Evolutionary conservation across 2,113 vertebrate genomes (phyloP).

Genomic region (Neogobius melanostomus): DNA sequence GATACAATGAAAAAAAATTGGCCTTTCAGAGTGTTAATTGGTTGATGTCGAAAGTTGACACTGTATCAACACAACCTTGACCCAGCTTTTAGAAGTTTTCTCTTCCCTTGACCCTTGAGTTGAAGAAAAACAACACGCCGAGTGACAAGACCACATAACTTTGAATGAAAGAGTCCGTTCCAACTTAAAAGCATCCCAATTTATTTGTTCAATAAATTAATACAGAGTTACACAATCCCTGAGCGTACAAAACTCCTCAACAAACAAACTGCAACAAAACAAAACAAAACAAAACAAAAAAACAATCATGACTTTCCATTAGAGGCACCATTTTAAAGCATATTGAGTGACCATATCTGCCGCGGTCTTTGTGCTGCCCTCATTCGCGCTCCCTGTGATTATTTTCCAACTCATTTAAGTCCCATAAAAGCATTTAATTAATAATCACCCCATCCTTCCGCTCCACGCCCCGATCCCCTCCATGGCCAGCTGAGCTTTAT

Average conservation of each 20-base stretch:
- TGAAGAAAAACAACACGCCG: neutral
- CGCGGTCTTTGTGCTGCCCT: constrained; percentile 57
- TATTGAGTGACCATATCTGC: constrained; percentile 21
- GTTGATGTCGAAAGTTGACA: too few species aligned
- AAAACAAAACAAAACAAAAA: neutral
- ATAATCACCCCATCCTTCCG: constrained; percentile 52
- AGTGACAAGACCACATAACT: neutral
- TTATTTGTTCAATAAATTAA: constrained; percentile 1
- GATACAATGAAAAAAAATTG: too few species aligned
- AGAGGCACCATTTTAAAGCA: constrained; percentile 7
- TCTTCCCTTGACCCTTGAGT: neutral
- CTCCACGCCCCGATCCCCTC: constrained; percentile 56
- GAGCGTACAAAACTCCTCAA: constrained; percentile 5
- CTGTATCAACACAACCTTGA: too few species aligned
- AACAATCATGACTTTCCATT: constrained; percentile 21
- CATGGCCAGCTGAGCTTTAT: constrained; percentile 64
- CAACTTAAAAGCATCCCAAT: neutral
- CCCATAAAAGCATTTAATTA: constrained; percentile 74
- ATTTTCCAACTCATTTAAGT: constrained; percentile 70
- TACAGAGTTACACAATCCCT: constrained; percentile 7
- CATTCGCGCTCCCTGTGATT: constrained; percentile 54
- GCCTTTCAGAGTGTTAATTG: too few species aligned
- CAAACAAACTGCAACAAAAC: constrained; percentile 10
- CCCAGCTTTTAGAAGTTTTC: too few species aligned
- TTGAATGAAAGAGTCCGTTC: neutral